Evolutionary conservation across 2,888 invertebrate genomes (phyloP), one percentile per base, ranked within the genome.

Genomic region (Melieria picta): DNA sequence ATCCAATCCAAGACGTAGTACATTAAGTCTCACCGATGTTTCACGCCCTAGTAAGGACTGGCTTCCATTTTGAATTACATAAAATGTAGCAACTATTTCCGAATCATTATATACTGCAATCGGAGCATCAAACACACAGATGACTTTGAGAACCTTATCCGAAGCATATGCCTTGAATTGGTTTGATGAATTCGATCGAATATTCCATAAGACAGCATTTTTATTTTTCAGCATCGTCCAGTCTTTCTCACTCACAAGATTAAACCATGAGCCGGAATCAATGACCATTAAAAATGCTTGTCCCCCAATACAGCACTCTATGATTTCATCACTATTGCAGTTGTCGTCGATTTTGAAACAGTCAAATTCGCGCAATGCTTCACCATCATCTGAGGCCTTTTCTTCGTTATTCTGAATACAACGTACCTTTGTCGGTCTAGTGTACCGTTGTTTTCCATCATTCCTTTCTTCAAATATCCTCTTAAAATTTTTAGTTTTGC

Each of bases 1-100:
- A 48, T 69, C 58, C 10, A 69, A 69, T 52, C 65, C 73, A 47
- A 76, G 46, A 58, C 58, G 72, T 6, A 75, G 67, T 30, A 77
- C 73, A 50, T 71, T 72, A 48, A 77, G 65, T 65, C 73, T 55
- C 6, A 75, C 69, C 1, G 77, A 73, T 48, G 72, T 73, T 46
- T 76, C 75, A n/a, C 72, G 68, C 46, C 75, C 74, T 48, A 76
- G 50, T 47, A 74, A 69, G 2, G 75, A 74, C 70, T 76, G 76
- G 30, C 60, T 74, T 6, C 71, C 75, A 11, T 75, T 71, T 65
- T 75, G 50, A 65, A 75, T 74, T 7, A 72, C 72, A 66, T 73
- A 75, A 58, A 74, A 76, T 7, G 65, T 68, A 61, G 71, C 58
- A 30, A 74, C 71, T 7, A 67, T 61, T 63, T 75, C 69, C 5